phyloP scores from a whole-genome alignment of 64 coral and sea anemone species.

The Montipora cactus region DNA sequence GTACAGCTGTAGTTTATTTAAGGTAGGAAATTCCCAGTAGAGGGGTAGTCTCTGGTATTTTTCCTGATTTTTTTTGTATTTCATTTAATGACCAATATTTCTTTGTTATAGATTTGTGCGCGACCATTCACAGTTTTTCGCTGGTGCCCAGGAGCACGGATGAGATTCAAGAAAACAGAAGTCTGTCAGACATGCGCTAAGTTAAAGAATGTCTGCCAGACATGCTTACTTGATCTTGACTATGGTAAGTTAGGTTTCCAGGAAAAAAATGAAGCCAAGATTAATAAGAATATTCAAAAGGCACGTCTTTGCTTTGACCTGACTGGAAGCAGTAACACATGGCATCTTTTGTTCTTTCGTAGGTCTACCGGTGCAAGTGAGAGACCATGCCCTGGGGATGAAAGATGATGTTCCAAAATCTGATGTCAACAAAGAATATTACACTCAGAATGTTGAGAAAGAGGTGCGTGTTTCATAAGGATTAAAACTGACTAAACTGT shows the following conservation, averaged over 20 bases:
- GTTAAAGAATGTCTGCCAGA: slow-evolving; percentile 98
- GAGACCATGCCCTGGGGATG: slow-evolving; percentile 88
- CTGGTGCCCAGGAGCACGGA: slow-evolving; percentile 98
- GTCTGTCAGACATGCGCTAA: slow-evolving; percentile 99
- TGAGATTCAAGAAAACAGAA: slow-evolving; percentile 99
- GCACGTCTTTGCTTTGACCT: background rate
- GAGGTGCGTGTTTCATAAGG: slow-evolving; percentile 58
- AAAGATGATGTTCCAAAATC: slow-evolving; percentile 99
- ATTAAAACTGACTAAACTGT: background rate
- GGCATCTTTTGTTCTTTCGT: background rate
- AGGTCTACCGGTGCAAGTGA: slow-evolving; percentile 99
- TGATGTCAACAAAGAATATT: slow-evolving; percentile 99
- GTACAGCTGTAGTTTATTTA: too few relatives aligned
- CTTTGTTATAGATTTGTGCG: slow-evolving; percentile 84
- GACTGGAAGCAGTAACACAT: too few relatives aligned
- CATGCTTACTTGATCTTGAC: slow-evolving; percentile 95
- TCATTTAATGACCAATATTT: too few relatives aligned
- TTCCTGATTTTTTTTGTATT: too few relatives aligned
- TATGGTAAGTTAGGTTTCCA: slow-evolving; percentile 78
- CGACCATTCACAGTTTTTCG: slow-evolving; percentile 97
- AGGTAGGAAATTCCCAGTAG: too few relatives aligned
- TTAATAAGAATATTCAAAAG: background rate
- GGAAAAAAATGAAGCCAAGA: background rate
- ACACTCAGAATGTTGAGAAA: slow-evolving; percentile 96
- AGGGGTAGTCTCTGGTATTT: too few relatives aligned